Base-by-base conservation (phyloP, 2,797 vertebrate species). In the Vultur gryphus region DNA sequence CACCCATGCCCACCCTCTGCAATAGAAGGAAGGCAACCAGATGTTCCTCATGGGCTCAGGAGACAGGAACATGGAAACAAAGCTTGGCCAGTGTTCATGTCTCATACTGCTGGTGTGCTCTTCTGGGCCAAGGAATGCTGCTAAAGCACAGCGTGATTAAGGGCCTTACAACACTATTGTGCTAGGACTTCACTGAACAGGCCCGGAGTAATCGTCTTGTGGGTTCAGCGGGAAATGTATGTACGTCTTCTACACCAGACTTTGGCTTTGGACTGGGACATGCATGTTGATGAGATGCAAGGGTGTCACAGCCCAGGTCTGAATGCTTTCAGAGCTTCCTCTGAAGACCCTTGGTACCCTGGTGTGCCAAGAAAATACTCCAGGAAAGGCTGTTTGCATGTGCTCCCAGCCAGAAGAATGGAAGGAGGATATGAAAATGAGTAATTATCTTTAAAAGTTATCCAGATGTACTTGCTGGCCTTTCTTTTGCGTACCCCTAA, bases 41-140 rank as follows among this genome's bases (percentile, higher is more conserved):
- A 97, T 96, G 95, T 95, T 97, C 91, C 73, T 95, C 89, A 41
- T 94, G 95, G 96, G 84, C 94, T 93, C 89, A 76, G 92, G 95
- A 96, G 93, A 87, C 95, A 69, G 94, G 75, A 95, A 91, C 92
- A 87, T 67, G 81, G 87, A 94, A 97, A 97, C 97, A 97, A 97
- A 96, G 97, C 94, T 62, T 97, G 96, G 95, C 96, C 48, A 46
- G 93, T 6, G 16, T 95, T 96, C 88, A 72, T 17, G 88, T 90
- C 93, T 95, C 90, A 41, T 89, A 80, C 87, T 95, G 93, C 95
- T 96, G 93, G 75, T 91, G 90, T 87, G 84, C 78, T 95, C 87
- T 93, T 66, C 89, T 64, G 93, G 93, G 96, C 97, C 92, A 95
- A 94, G 84, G 95, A 95, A 97, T 95, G 93, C 90, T 87, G 88